Conservation (phyloP, 2,113 vertebrate genomes). For the Rhinolophus ferrumequinum region DNA sequence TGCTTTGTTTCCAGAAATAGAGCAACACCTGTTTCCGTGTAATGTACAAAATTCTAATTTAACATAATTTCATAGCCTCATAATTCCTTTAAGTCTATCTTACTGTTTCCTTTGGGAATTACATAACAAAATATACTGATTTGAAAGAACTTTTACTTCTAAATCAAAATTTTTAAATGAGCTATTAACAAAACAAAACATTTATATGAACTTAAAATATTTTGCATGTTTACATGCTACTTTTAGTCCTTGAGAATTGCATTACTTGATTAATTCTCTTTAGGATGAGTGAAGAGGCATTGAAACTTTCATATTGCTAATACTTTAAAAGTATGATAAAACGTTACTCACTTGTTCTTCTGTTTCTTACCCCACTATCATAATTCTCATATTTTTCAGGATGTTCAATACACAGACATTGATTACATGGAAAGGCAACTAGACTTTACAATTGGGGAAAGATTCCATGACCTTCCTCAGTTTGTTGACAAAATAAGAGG, state of each 20-base stretch:
- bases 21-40: not conserved
- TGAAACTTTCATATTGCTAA: not conserved
- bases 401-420: conserved; percentile 96
- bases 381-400: conserved; percentile 84
- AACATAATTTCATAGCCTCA: not conserved
- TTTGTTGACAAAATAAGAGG: conserved; percentile 88
- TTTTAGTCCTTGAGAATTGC: not conserved
- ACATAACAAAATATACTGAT: not conserved
- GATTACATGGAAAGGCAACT: conserved; percentile 95
- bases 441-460: conserved; percentile 89
- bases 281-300: not conserved
- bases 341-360: not conserved
- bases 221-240: not conserved
- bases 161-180: not conserved
- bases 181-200: not conserved
- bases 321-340: not conserved
- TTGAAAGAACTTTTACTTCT: not conserved
- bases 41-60: not conserved
- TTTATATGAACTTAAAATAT: not conserved
- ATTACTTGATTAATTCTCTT: not conserved
- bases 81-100: not conserved
- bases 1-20: not conserved
- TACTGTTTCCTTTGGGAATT: not conserved
- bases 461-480: conserved; percentile 87
- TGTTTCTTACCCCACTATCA: not conserved